Evolutionary conservation across 2,797 vertebrate species (phyloP).

Genomic region (Trachops cirrhosus): DNA sequence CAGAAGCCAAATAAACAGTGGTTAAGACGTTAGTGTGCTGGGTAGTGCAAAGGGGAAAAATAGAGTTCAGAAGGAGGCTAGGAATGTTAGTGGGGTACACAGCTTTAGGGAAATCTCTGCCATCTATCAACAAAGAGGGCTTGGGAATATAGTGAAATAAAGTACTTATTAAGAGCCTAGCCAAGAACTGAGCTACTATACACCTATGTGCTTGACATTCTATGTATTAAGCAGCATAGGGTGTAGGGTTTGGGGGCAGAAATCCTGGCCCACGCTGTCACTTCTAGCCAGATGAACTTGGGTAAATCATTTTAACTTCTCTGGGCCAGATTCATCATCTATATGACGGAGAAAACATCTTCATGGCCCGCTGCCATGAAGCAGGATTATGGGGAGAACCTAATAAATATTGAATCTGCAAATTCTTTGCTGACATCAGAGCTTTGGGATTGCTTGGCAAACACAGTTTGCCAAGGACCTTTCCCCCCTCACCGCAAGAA

Average conservation of each 20-base stretch:
- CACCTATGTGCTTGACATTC: neutral
- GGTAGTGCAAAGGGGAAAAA: neutral
- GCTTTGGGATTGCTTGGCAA: neutral
- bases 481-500: neutral
- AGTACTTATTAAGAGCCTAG: neutral
- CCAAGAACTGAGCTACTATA: neutral
- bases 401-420: neutral
- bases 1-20: neutral
- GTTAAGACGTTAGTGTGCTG: neutral
- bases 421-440: neutral
- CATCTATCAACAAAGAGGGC: neutral
- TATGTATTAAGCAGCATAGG: neutral
- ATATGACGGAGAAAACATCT: neutral
- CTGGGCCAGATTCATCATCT: neutral
- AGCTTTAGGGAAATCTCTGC: neutral
- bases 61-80: neutral
- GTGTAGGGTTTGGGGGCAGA: neutral
- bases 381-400: neutral
- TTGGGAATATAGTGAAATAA: neutral
- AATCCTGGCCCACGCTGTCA: neutral
- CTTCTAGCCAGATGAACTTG: neutral
- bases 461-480: neutral
- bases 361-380: neutral
- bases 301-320: neutral
- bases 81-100: neutral